Base-by-base conservation (phyloP, 1,140 invertebrate genomes). In the Sinella curviseta region DNA sequence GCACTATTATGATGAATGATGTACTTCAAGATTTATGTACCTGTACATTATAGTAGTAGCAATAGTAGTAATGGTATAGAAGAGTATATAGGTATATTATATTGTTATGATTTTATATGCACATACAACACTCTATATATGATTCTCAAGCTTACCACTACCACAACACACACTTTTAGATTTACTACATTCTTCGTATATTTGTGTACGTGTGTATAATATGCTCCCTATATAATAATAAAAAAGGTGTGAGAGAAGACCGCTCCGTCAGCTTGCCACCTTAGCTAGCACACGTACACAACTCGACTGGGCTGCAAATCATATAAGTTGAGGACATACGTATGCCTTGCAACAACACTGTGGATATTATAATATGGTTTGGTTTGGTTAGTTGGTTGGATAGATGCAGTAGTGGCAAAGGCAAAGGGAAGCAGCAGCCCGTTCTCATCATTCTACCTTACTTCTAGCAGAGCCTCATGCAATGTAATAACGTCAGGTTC, bases 291-390 rank as follows among this genome's bases (percentile, higher is more conserved):
- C 65, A 70, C 65, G 65, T 70, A 70, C 65, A 70, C 65, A 70
- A 33, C 65, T 70, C 31, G 65, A 70, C 65, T 70, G 65, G 65
- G 65, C 65, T 70, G 65, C 65, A 70, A 70, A 70, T 70, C 65
- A 70, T 70, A 70, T 70, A 70, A 70, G 65, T 70, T 70, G 65
- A 70, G 65, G 65, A 70, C 65, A 70, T 70, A 70, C 65, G 65
- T 70, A 70, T 70, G 65, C 8, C 57, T 65, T 26, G 57, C 57
- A 65, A 65, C 57, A 65, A 26, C 24, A 65, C 39, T 20, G 39
- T 48, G 39, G 39, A 8, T 48, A 12, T 48, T 48, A 48, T 20
- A 48, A 48, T 20, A 48, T 20, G 39, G 8, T 48, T 48, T 12
- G 8, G 8, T 12, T 20, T 48, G 8, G 8, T 48, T 48, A 12